Base-by-base conservation (phyloP, 2,113 vertebrate species). In the Dromaius novaehollandiae region DNA sequence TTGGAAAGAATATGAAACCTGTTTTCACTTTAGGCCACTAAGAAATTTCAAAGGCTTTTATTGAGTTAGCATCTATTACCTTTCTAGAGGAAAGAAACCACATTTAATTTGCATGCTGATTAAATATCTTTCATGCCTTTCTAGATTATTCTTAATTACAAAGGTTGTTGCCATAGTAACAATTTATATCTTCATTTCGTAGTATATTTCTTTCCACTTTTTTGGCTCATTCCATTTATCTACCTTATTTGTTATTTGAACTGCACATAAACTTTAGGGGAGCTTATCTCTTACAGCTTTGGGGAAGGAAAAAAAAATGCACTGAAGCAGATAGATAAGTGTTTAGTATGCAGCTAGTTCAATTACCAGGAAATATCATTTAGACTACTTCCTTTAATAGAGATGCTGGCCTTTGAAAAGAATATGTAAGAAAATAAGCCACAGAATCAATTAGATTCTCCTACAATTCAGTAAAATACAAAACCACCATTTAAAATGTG, bases 171-270 rank as follows among this genome's bases (percentile, higher is more conserved):
- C 89, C 65, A 96, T 94, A 96, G 93, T 48, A 92, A 92, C 64
- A 96, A 92, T 97, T 98, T 97, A 96, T 95, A 81, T 95, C 78
- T 97, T 96, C 82, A 97, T 98, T 98, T 96, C 71, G 94, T 90
- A 96, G 28, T 53, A 85, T 46, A 95, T 95, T 96, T 95, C 77
- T 93, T 97, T 95, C 84, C 53, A 90, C 73, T 94, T 92, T 65
- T 65, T 95, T 73, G 56, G 42, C 20, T 95, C 42, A 90, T 86
- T 97, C 61, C 21, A 96, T 97, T 97, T 96, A 93, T 98, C 86
- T 96, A 91, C 46, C 53, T 96, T 96, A 95, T 96, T 97, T 96
- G 83, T 96, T 96, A 91, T 86, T 96, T 93, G 81, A 95, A 86
- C 78, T 92, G 81, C 82, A 94, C 48, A 84, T 93, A 96, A 97